These are phyloP conservation scores for Myanophis thanlyinensis DNA, from an alignment of 2,113 vertebrate genomes.

Conservation along the genomic window DNA sequence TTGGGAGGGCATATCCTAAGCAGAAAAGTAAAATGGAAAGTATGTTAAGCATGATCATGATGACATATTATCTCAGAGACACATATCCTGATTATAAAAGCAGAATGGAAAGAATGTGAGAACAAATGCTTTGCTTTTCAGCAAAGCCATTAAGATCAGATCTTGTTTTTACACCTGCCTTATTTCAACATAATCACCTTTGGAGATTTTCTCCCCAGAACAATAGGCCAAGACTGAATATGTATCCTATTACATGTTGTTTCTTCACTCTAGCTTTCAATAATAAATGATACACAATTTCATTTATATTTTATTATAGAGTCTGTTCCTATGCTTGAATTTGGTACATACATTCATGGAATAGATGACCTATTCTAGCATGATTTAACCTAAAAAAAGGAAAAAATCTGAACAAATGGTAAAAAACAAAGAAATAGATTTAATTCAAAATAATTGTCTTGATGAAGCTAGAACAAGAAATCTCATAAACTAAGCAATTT, in stretches of 20 bases:
- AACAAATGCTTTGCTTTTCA: constrained; percentile 49
- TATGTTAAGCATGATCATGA: constrained; percentile 32
- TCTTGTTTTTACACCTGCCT: constrained; percentile 47
- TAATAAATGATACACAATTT: constrained; percentile 5
- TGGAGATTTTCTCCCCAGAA: constrained; percentile 29
- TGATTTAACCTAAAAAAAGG: not conserved
- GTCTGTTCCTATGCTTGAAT: constrained; percentile 30
- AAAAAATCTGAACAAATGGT: constrained; percentile 6
- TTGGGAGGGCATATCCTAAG: constrained; percentile 36
- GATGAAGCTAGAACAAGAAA: not conserved
- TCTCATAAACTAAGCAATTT: not conserved
- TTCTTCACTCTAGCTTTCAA: constrained; percentile 41
- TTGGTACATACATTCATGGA: not conserved
- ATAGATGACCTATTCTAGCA: not conserved
- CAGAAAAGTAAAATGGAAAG: constrained; percentile 23
- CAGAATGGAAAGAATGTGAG: constrained; percentile 25
- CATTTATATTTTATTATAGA: not conserved
- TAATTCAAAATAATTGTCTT: not conserved
- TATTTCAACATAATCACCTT: constrained; percentile 41
- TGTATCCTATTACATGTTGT: constrained; percentile 34
- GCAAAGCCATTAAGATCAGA: constrained; percentile 27
- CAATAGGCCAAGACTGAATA: constrained; percentile 26
- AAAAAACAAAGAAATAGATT: not conserved
- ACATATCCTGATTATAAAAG: constrained; percentile 35
- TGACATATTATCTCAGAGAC: constrained; percentile 44